Conservation (phyloP, 2,888 invertebrate genomes). For the Thumatha senex region DNA sequence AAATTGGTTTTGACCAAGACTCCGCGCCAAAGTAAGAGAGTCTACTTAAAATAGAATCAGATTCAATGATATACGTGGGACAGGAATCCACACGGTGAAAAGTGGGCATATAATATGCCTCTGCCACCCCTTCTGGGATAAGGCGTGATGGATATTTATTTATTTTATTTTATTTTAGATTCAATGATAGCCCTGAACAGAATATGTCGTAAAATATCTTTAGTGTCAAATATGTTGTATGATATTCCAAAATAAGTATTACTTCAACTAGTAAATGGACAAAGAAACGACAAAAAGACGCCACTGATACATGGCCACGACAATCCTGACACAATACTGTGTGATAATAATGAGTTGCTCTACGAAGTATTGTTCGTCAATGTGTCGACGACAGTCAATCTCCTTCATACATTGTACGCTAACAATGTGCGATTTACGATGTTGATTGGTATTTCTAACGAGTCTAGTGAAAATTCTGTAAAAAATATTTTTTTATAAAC, state of each 20-base stretch:
- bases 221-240: background rate
- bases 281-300: slow-evolving; percentile 39
- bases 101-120: too few species aligned
- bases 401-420: slow-evolving; percentile 26
- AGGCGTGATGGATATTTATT: too few species aligned
- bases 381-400: slow-evolving; percentile 34
- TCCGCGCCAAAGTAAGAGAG: too few species aligned
- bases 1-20: too few species aligned
- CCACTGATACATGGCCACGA: slow-evolving; percentile 39
- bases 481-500: slow-evolving; percentile 28
- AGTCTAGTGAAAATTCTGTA: slow-evolving; percentile 24
- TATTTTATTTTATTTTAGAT: too few species aligned
- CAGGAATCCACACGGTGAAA: too few species aligned
- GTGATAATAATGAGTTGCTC: slow-evolving; percentile 48
- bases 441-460: slow-evolving; percentile 39
- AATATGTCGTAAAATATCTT: background rate
- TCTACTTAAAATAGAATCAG: too few species aligned
- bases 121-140: too few species aligned
- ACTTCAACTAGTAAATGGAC: slow-evolving; percentile 21
- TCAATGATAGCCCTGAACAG: too few species aligned
- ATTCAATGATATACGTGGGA: too few species aligned
- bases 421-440: slow-evolving; percentile 40
- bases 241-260: background rate
- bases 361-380: slow-evolving; percentile 53
- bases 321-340: slow-evolving; percentile 51